A percentile compares a stretch with the other conserved stretches of the same genome.
phyloP scores from a whole-genome alignment of 2,888 invertebrate species.

The Mylabris sibirica region DNA sequence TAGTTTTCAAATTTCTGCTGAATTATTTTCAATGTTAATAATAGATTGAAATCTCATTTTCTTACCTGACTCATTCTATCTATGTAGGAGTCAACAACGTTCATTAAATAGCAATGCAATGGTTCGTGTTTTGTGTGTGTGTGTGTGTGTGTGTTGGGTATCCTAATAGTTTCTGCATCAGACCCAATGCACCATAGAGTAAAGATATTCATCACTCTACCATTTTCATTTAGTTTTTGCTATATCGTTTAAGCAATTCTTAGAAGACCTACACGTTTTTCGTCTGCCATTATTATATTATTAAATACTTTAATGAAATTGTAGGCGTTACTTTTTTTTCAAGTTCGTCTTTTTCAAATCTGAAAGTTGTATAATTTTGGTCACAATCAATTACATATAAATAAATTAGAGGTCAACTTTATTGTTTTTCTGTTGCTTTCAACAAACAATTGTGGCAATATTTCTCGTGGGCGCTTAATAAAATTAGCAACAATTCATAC shows the following conservation, averaged over 20 bases:
- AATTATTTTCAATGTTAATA: conserved; percentile 6
- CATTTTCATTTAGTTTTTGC: conserved; percentile 11
- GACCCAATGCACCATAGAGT: background rate
- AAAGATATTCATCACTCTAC: background rate
- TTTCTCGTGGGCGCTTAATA: background rate
- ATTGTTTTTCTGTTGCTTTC: conserved; percentile 2
- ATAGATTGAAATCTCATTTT: background rate
- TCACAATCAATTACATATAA: conserved; percentile 9
- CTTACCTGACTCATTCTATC: conserved; percentile 45
- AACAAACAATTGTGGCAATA: background rate
- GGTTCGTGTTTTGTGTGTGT: conserved; percentile 40
- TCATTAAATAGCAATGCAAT: conserved; percentile 52
- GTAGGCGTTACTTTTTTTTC: conserved; percentile 13
- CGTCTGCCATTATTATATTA: conserved; percentile 2
- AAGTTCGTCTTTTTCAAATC: background rate
- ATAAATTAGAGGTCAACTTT: background rate
- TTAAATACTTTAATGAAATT: conserved; percentile 13
- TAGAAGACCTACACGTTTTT: conserved; percentile 8
- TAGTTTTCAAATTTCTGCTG: background rate
- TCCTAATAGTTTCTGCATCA: background rate
- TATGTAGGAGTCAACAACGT: conserved; percentile 45
- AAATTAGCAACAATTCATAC: background rate
- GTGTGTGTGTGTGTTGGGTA: background rate
- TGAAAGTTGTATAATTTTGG: background rate
- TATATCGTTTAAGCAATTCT: conserved; percentile 7